Conservation (phyloP, 2,888 invertebrate species). For the Cephus sareptanus region DNA sequence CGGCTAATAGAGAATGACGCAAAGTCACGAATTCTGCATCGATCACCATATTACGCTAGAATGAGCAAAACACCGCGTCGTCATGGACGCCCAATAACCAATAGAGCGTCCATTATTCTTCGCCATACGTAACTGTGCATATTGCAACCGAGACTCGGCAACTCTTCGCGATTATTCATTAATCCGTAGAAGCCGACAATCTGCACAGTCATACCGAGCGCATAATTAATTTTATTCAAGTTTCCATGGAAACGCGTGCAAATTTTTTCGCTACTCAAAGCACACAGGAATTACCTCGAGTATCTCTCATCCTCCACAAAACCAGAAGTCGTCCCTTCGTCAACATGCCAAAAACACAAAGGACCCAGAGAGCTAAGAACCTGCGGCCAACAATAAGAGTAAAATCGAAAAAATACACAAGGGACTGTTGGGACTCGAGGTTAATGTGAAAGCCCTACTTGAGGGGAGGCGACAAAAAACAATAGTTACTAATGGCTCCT, state of each 20-base stretch:
- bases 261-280: background rate
- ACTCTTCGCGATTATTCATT: background rate
- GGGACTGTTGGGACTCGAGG: background rate
- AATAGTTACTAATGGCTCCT: conserved; percentile 5
- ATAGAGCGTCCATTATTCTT: background rate
- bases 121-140: background rate
- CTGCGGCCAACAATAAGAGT: background rate
- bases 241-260: background rate
- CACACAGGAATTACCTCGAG: background rate
- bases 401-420: background rate
- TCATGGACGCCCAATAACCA: background rate
- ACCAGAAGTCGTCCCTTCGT: background rate
- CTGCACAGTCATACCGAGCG: background rate
- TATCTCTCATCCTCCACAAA: background rate
- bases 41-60: background rate
- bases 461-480: background rate
- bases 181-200: background rate
- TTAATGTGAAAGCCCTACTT: background rate
- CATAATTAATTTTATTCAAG: background rate
- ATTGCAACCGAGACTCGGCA: background rate
- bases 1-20: background rate
- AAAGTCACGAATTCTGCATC: background rate
- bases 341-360: background rate
- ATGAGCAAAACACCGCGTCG: background rate
- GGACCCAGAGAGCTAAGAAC: background rate